Conservation (phyloP, 1,140 invertebrate genomes). For the Scaptomyza pallida region DNA sequence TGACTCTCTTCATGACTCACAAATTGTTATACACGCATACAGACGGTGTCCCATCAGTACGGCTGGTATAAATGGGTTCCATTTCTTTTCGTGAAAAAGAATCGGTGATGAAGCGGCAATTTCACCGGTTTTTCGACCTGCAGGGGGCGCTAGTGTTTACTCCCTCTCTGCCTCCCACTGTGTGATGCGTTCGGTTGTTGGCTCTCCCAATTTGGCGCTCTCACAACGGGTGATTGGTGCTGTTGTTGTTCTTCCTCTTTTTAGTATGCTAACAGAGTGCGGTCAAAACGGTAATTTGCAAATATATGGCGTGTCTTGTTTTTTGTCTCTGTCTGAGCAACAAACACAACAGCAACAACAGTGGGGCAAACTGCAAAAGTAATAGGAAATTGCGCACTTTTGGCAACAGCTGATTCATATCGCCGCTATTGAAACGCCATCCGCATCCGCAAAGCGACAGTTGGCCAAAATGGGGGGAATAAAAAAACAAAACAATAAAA, state of each 20-base stretch:
- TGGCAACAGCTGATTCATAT: slow-evolving; percentile 75
- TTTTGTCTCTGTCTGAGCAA: slow-evolving; percentile 28
- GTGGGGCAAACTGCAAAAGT: slow-evolving; percentile 17
- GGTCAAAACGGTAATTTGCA: slow-evolving; percentile 75
- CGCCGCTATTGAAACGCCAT: slow-evolving; percentile 35
- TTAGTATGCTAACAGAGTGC: slow-evolving; percentile 62
- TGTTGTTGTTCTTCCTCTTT: slow-evolving; percentile 29
- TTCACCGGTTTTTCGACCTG: no score
- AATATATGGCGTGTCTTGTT: slow-evolving; percentile 69
- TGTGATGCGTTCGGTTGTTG: slow-evolving; percentile 20
- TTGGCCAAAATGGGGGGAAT: no score
- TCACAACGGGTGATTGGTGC: slow-evolving; percentile 37
- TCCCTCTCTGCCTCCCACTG: slow-evolving; percentile 19
- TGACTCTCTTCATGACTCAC: slow-evolving; percentile 57
- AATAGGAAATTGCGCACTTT: slow-evolving; percentile 64
- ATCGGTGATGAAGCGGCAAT: no score
- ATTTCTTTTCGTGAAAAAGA: no score
- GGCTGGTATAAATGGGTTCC: no score
- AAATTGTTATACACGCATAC: no score
- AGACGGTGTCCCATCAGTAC: no score
- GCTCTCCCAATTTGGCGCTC: slow-evolving; percentile 34
- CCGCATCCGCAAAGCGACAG: slow-evolving; percentile 45
- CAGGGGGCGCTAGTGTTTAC: slow-evolving; percentile 6
- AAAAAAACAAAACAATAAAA: slow-evolving; percentile 4
- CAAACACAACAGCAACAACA: slow-evolving; percentile 9